phyloP scores from a whole-genome alignment of 2,113 vertebrate genomes.

The Amblyornis subalaris region DNA sequence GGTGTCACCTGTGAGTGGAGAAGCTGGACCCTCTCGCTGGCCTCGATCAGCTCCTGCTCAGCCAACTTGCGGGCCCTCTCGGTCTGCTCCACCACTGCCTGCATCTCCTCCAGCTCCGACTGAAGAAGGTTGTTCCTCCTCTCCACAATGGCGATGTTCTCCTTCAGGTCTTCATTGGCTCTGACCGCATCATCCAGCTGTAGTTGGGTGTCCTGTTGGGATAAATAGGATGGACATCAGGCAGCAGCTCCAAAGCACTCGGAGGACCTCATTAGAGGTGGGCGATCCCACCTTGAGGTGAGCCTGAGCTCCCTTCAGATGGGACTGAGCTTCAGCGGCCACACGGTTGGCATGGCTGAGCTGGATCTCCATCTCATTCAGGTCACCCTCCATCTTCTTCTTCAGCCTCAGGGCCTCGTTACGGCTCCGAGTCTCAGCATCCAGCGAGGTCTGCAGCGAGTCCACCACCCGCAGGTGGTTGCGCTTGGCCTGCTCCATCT shows the following conservation, averaged over 20 bases:
- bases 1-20: slow-evolving; percentile 82
- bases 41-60: slow-evolving; percentile 82
- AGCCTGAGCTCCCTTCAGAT: not conserved
- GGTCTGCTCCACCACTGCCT: slow-evolving; percentile 77
- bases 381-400: slow-evolving; percentile 91
- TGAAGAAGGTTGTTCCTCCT: slow-evolving; percentile 79
- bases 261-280: not conserved
- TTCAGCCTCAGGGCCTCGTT: slow-evolving; percentile 89
- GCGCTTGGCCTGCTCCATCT: slow-evolving; percentile 89
- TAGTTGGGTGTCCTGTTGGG: slow-evolving; percentile 74
- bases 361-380: slow-evolving; percentile 93
- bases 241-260: not conserved
- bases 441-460: slow-evolving; percentile 88
- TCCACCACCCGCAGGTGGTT: slow-evolving; percentile 87
- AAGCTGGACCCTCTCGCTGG: slow-evolving; percentile 84
- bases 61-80: slow-evolving; percentile 81
- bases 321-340: slow-evolving; percentile 73
- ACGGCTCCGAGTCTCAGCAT: slow-evolving; percentile 85
- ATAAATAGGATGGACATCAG: not conserved
- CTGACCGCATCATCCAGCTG: slow-evolving; percentile 76
- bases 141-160: slow-evolving; percentile 78
- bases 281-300: not conserved
- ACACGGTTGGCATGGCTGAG: slow-evolving; percentile 79
- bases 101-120: slow-evolving; percentile 81
- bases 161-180: slow-evolving; percentile 79